Conservation (phyloP, 2,888 invertebrate species). For the Allophyes oxyacanthae region DNA sequence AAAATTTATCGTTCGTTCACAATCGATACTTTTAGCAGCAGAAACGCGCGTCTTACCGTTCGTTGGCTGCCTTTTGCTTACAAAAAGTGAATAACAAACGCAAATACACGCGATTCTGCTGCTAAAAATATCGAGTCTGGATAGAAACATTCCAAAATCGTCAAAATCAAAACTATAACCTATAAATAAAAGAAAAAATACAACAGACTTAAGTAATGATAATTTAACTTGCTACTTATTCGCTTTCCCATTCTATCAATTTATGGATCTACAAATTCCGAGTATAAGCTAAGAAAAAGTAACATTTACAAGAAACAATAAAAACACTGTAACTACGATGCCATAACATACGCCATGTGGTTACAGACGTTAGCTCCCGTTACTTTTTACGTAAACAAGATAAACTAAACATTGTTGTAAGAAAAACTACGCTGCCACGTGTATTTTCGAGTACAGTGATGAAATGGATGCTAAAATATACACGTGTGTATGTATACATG, state of each 20-base stretch:
- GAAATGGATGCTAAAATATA: slow-evolving; percentile 11
- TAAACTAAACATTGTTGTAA: slow-evolving; percentile 49
- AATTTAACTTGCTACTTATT: slow-evolving; percentile 16
- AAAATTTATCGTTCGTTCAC: no score
- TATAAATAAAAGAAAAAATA: slow-evolving; percentile 3
- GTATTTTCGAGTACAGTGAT: slow-evolving; percentile 9
- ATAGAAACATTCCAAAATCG: no score
- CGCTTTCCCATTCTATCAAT: slow-evolving; percentile 16
- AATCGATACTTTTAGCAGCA: no score
- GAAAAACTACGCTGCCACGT: slow-evolving; percentile 31
- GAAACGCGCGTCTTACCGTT: no score
- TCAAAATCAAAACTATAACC: no score
- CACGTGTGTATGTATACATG: no score
- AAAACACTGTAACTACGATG: slow-evolving; percentile 43
- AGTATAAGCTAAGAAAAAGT: slow-evolving; percentile 27
- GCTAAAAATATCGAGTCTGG: no score
- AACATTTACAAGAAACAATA: slow-evolving; percentile 40
- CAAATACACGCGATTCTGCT: no score
- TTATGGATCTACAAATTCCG: slow-evolving; percentile 32
- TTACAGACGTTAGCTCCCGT: slow-evolving; percentile 50
- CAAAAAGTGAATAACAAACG: no score
- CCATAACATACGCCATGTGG: slow-evolving; percentile 51
- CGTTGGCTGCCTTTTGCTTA: no score
- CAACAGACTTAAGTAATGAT: slow-evolving; percentile 5
- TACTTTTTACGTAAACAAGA: slow-evolving; percentile 50